Evolutionary conservation across 2,888 invertebrate genomes (phyloP), one percentile per base, ranked within the genome.

Genomic region (Tenthredo scrophulariae): DNA sequence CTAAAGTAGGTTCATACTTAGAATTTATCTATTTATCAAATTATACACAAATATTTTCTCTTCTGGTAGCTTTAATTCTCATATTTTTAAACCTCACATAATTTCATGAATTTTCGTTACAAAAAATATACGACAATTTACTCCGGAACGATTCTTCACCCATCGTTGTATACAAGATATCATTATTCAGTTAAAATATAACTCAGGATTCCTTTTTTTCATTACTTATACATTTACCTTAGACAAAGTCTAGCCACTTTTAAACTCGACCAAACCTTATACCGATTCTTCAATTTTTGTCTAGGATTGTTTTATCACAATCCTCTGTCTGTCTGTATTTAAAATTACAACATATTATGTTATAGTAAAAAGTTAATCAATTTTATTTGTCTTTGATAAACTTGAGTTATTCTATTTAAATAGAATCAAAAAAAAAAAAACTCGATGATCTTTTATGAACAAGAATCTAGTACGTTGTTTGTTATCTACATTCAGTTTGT

Each of bases 1-100:
- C 94, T 96, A 89, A 96, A 96, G 96, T 96, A 94, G 94, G 94
- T 93, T 85, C 18, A 62, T 37, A 62, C 40, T 62, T 62, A 50
- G 26, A 0, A 80, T 62, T 62, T 62, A 80, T 58, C 15, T n/a
- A 80, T 80, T 58, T 62, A 26, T 9, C 22, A 7, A 13, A 80
- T 18, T 29, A 29, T 26, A 7, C n/a, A 2, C 6, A 22, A 54
- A 9, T 18, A 9, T 50, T 33, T n/a, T 50, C 1, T 18, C 15
- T 5, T 77, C 33, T 77, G 1, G 9, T 1, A 29, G 50, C 2
- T 4, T 50, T 33, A 10, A 67, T 67, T 29, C 33, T 29, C 3
- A 13, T 33, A 15, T 29, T 67, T 67, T 46, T 50, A 40, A 43
- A 67, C 62, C 40, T 77, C 18, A 54, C 77, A 62, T 29, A 43